A percentile compares a stretch with the other conserved stretches of the same genome.
These are phyloP conservation scores for Mycteria americana DNA, from an alignment of 2,797 vertebrate genomes.

Conservation along the genomic window DNA sequence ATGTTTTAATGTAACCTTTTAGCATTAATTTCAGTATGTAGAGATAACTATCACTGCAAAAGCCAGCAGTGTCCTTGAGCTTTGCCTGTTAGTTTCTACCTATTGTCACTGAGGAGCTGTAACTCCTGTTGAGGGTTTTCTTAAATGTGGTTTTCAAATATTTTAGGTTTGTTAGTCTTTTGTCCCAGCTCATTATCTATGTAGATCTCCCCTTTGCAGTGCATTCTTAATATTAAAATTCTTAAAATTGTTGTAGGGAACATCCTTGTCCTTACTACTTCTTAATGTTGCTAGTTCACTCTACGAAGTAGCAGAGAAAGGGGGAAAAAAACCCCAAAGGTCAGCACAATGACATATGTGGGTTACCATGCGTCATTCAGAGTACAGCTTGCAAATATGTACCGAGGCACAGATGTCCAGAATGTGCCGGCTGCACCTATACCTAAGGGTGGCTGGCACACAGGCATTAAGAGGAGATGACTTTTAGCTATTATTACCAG, in stretches of 20 bases:
- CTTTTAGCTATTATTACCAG: background rate
- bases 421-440: background rate
- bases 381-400: background rate
- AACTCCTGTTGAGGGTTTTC: background rate
- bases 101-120: background rate
- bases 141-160: background rate
- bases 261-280: background rate
- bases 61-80: background rate
- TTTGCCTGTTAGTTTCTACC: background rate
- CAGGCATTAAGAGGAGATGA: background rate
- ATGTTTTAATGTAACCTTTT: background rate
- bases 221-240: background rate
- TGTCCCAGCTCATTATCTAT: background rate
- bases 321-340: accelerated
- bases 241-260: background rate
- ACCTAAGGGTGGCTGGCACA: background rate
- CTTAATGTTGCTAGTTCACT: background rate
- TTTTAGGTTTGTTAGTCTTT: background rate
- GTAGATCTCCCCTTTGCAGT: background rate
- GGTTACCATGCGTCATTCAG: accelerated
- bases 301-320: background rate
- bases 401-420: background rate
- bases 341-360: background rate
- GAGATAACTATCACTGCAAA: background rate
- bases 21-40: background rate